These are phyloP conservation scores for Pogonomyrmex barbatus DNA, from an alignment of 1,140 invertebrate species.

Conservation along the genomic window DNA sequence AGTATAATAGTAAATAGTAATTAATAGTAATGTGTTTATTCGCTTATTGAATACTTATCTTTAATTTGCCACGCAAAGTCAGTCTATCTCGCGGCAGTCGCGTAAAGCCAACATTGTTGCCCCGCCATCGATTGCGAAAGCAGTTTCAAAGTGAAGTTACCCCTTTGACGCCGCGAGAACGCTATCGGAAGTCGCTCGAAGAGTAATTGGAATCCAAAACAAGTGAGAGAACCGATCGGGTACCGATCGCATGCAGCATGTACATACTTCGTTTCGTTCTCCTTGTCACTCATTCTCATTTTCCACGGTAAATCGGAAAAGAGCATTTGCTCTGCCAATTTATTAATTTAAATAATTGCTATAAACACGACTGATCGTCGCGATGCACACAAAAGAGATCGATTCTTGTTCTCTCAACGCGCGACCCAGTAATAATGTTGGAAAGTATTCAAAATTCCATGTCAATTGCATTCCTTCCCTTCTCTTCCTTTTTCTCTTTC, in stretches of 20 bases:
- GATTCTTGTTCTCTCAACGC: neutral
- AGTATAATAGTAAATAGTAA: neutral
- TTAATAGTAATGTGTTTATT: neutral
- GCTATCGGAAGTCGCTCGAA: conserved; percentile 55
- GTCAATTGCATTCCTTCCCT: neutral
- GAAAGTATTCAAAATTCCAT: conserved; percentile 12
- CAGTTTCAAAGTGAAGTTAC: conserved; percentile 45
- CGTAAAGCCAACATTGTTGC: conserved; percentile 31
- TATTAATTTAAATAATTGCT: conserved; percentile 52
- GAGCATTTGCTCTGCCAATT: neutral
- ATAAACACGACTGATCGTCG: conserved; percentile 22
- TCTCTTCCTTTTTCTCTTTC: too few relatives aligned
- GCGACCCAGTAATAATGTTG: too few relatives aligned
- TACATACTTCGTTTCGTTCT: neutral
- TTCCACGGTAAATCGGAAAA: conserved; percentile 12
- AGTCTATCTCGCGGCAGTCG: conserved; percentile 7
- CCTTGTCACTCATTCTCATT: neutral
- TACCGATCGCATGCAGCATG: conserved; percentile 2
- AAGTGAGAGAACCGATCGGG: conserved; percentile 31
- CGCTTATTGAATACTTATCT: conserved; percentile 10
- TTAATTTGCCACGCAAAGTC: conserved; percentile 27
- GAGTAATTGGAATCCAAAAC: conserved; percentile 59
- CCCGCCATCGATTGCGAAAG: neutral
- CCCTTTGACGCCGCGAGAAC: conserved; percentile 47
- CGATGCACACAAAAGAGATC: neutral